Conservation (phyloP, 2,113 vertebrate genomes). For the Salvator merianae region DNA sequence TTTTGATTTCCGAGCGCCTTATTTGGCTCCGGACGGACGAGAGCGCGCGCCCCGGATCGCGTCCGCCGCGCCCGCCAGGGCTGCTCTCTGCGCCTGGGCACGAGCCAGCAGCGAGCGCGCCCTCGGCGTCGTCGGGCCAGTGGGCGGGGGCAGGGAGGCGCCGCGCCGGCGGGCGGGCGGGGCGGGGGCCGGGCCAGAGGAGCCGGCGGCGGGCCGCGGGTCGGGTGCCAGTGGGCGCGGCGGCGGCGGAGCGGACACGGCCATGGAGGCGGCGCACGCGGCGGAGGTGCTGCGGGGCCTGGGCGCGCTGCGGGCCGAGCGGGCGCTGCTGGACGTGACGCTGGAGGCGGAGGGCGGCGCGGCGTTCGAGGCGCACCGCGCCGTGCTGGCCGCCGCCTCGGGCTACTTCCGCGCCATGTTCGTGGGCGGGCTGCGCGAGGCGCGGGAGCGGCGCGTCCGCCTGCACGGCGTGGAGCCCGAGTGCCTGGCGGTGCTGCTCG, state of each 20-base stretch:
- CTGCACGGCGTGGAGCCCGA: slow-evolving; percentile 91
- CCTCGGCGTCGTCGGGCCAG: too few relatives aligned
- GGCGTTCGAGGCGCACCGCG: slow-evolving; percentile 94
- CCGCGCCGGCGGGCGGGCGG: too few relatives aligned
- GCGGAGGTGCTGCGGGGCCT: slow-evolving; percentile 91
- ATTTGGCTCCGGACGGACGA: too few relatives aligned
- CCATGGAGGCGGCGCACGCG: slow-evolving; percentile 84
- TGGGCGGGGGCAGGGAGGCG: too few relatives aligned
- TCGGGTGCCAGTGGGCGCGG: slow-evolving; percentile 7
- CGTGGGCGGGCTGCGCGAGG: slow-evolving; percentile 89
- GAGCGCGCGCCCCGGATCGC: too few relatives aligned
- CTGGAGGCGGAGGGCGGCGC: slow-evolving; percentile 85
- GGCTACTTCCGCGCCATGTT: slow-evolving; percentile 98
- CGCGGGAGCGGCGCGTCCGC: slow-evolving; percentile 89
- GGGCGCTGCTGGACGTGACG: slow-evolving; percentile 94
- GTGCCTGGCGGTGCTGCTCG: slow-evolving; percentile 89
- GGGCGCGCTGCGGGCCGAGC: slow-evolving; percentile 88
- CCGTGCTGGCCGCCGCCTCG: slow-evolving; percentile 92
- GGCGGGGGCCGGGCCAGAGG: background rate
- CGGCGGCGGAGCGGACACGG: too few relatives aligned
- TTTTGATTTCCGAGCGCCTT: too few relatives aligned
- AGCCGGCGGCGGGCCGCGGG: background rate
- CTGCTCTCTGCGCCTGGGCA: too few relatives aligned
- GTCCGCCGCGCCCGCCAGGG: too few relatives aligned
- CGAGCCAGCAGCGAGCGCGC: too few relatives aligned